phyloP scores from a whole-genome alignment of 2,797 vertebrate genomes.

The Sphenodon punctatus region DNA sequence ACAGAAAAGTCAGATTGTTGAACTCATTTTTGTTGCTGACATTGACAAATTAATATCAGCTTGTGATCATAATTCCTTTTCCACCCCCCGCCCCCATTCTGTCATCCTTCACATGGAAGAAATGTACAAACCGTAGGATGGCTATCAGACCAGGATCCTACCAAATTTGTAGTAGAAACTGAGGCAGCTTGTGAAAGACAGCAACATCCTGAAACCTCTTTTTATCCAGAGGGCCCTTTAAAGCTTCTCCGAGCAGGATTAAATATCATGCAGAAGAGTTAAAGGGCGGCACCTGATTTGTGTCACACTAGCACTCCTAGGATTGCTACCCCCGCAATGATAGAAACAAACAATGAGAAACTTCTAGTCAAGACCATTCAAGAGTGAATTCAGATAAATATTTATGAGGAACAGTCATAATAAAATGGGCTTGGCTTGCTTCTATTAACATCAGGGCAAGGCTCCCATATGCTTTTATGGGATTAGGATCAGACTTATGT shows the following conservation, averaged over 20 bases:
- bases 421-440: too few species aligned
- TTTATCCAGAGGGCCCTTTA: neutral
- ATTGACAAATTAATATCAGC: neutral
- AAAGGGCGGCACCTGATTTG: neutral
- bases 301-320: neutral
- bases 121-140: fast-evolving
- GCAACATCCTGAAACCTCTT: neutral
- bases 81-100: neutral
- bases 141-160: neutral
- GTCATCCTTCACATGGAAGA: fast-evolving
- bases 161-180: neutral
- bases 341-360: too few species aligned
- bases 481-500: neutral
- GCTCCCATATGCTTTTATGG: neutral
- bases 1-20: constrained; percentile 14
- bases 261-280: neutral
- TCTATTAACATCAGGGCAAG: neutral
- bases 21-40: constrained; percentile 14
- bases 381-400: neutral
- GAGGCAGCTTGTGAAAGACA: neutral
- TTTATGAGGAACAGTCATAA: neutral
- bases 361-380: neutral
- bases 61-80: fast-evolving
- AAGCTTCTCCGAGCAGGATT: neutral
- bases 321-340: neutral